Percentiles rank a stretch among this genome's conserved stretches.
These are phyloP conservation scores for Daboia siamensis DNA, from an alignment of 2,113 vertebrate genomes.

Conservation along the genomic window DNA sequence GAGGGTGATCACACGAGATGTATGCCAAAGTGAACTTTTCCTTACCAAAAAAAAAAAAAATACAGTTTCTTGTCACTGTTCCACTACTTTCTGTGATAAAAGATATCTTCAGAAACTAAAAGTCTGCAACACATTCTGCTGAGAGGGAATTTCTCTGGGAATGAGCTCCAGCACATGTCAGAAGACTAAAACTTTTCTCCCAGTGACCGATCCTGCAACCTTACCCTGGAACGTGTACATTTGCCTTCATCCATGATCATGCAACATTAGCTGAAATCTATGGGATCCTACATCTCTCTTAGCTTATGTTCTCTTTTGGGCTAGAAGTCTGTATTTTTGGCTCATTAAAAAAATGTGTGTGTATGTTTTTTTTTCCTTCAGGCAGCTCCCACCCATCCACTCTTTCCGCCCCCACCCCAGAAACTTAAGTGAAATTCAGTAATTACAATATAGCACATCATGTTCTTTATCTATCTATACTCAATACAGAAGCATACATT, in stretches of 20 bases:
- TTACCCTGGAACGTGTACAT: neutral
- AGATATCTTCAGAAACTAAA: neutral
- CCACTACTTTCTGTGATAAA: too few species aligned
- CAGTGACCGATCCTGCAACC: neutral
- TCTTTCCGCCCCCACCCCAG: neutral
- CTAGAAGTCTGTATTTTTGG: neutral
- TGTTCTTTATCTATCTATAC: neutral
- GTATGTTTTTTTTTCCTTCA: neutral
- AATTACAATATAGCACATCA: neutral
- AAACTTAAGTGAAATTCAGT: neutral
- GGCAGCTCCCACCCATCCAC: neutral
- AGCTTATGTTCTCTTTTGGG: neutral
- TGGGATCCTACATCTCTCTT: neutral
- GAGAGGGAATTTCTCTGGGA: too few species aligned
- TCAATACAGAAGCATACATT: conserved; percentile 4
- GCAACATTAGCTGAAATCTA: neutral
- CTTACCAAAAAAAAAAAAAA: neutral
- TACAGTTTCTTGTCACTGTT: neutral
- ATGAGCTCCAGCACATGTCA: too few species aligned
- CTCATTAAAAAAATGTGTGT: neutral
- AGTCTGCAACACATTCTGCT: neutral
- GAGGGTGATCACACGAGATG: neutral
- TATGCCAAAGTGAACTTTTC: neutral
- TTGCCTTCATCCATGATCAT: neutral
- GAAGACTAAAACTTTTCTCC: neutral